These are phyloP conservation scores for Gallinago paraguaiae DNA, from an alignment of 2,113 vertebrate species.

Conservation along the genomic window DNA sequence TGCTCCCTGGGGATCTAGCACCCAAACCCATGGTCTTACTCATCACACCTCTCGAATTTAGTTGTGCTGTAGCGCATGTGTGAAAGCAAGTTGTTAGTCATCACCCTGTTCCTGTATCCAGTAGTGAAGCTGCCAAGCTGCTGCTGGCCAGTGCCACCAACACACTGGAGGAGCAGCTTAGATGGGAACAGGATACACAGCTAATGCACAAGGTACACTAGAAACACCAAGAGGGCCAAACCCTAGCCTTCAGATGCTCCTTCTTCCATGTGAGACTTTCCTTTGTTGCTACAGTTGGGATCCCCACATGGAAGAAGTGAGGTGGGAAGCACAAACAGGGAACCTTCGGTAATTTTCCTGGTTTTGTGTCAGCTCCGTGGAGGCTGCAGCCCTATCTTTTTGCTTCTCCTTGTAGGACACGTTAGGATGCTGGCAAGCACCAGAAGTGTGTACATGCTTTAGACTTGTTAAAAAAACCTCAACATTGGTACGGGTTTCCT, in stretches of 20 bases:
- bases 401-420: neutral
- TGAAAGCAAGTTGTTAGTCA: neutral
- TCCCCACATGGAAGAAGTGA: neutral
- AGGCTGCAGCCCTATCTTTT: neutral
- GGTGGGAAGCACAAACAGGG: neutral
- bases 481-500: neutral
- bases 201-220: neutral
- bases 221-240: neutral
- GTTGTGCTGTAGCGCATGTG: neutral
- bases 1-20: neutral
- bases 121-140: neutral
- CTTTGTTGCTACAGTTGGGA: neutral
- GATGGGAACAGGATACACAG: neutral
- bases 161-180: neutral
- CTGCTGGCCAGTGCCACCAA: neutral
- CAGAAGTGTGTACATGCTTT: neutral
- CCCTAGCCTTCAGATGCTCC: neutral
- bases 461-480: neutral
- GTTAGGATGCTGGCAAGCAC: neutral
- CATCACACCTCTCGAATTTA: neutral
- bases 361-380: neutral
- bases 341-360: neutral
- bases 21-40: neutral
- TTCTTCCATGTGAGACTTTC: neutral
- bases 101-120: rapidly evolving